Conservation (phyloP, 1,140 invertebrate species). For the Drosophila cardini region DNA sequence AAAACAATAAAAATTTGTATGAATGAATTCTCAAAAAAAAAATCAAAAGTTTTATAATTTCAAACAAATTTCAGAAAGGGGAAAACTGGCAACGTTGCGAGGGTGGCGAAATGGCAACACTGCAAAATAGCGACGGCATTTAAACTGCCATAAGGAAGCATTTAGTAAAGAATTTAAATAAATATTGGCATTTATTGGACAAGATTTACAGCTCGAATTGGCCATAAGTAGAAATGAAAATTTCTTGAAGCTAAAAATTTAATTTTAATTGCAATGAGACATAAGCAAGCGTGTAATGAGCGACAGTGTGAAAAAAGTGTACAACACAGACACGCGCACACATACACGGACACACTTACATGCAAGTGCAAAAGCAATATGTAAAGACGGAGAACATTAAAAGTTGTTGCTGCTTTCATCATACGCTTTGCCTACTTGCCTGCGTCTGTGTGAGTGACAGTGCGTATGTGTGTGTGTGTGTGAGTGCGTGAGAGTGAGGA, state of each 20-base stretch:
- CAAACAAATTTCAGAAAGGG: background rate
- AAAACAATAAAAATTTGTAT: conserved; percentile 80
- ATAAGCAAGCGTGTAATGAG: conserved; percentile 7
- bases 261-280: conserved; percentile 51
- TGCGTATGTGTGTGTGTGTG: background rate
- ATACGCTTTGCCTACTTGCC: conserved; percentile 5
- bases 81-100: conserved; percentile 12
- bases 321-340: too few relatives aligned
- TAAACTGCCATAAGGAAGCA: conserved; percentile 25
- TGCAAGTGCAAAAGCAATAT: background rate
- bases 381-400: conserved; percentile 31
- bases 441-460: background rate
- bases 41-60: conserved; percentile 57
- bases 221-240: background rate
- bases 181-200: conserved; percentile 40
- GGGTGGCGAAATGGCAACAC: background rate
- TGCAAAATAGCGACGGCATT: background rate
- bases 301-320: conserved; percentile 7
- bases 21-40: conserved; percentile 73
- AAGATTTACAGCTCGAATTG: conserved; percentile 1
- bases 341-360: too few relatives aligned
- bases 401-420: conserved; percentile 26
- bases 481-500: background rate
- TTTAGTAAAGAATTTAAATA: background rate
- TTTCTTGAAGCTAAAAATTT: conserved; percentile 21